Conservation (phyloP, 2,888 invertebrate species). For the Sceliomorpha sp. region DNA sequence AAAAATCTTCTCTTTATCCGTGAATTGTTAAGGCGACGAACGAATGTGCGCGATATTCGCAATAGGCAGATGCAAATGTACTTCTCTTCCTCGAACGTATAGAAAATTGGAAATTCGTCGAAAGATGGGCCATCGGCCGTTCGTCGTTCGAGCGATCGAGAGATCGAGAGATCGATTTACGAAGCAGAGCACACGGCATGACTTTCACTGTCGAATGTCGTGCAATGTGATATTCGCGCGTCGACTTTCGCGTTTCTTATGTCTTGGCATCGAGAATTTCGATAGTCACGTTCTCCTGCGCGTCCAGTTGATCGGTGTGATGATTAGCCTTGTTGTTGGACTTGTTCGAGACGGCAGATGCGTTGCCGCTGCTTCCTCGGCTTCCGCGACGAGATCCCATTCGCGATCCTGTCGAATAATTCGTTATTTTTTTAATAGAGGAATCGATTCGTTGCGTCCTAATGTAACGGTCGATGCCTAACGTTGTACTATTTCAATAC, state of each 20-base stretch:
- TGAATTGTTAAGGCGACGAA: conserved; percentile 19
- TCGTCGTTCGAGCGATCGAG: conserved; percentile 29
- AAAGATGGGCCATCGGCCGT: conserved; percentile 35
- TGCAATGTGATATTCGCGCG: conserved; percentile 8
- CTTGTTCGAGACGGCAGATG: conserved; percentile 87
- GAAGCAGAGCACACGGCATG: conserved; percentile 6
- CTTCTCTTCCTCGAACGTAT: conserved; percentile 23
- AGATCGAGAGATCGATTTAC: neutral
- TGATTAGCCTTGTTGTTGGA: conserved; percentile 83
- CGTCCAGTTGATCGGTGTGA: conserved; percentile 65
- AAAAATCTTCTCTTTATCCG: conserved; percentile 13
- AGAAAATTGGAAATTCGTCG: conserved; percentile 54
- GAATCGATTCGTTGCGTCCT: no score
- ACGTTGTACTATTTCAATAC: conserved; percentile 51
- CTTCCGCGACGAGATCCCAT: conserved; percentile 86
- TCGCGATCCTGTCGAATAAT: conserved; percentile 79
- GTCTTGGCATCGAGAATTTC: conserved; percentile 87
- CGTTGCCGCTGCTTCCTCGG: conserved; percentile 86
- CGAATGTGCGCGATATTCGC: conserved; percentile 13
- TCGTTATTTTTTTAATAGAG: conserved; percentile 8
- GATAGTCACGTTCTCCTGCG: conserved; percentile 85
- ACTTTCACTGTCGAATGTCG: neutral
- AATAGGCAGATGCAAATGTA: conserved; percentile 24
- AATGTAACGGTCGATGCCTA: conserved; percentile 3
- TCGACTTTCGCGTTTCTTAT: conserved; percentile 68